Evolutionary conservation across 1,140 invertebrate genomes (phyloP).

Genomic region (Hylaeus volcanicus): DNA sequence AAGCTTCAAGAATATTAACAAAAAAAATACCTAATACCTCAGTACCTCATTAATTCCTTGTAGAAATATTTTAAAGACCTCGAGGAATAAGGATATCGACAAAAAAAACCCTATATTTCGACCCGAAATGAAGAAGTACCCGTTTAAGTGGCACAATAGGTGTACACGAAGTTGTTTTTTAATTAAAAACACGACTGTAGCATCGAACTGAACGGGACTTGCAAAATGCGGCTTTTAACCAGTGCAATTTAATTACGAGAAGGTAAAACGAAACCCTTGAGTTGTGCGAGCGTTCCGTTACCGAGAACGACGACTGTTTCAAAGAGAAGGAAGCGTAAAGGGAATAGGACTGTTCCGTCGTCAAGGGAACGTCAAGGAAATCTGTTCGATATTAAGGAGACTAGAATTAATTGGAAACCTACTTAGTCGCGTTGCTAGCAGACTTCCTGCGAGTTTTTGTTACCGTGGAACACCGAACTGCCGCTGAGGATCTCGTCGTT

Average conservation of each 20-base stretch:
- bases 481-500: no score
- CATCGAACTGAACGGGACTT: background rate
- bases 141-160: background rate
- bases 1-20: no score
- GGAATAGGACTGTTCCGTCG: background rate
- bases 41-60: no score
- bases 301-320: background rate
- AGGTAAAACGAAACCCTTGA: constrained; percentile 9
- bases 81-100: no score
- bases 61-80: no score
- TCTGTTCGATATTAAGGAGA: background rate
- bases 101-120: no score
- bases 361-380: background rate
- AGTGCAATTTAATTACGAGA: constrained; percentile 26
- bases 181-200: background rate
- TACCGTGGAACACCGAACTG: no score
- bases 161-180: background rate
- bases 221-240: constrained; percentile 17
- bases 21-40: no score
- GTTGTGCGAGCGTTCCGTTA: background rate
- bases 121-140: no score
- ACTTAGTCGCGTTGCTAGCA: background rate
- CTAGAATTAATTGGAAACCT: background rate
- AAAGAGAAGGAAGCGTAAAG: background rate
- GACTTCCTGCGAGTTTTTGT: background rate